phyloP scores from a whole-genome alignment of 2,888 invertebrate species.

The Metallyticus violacea region DNA sequence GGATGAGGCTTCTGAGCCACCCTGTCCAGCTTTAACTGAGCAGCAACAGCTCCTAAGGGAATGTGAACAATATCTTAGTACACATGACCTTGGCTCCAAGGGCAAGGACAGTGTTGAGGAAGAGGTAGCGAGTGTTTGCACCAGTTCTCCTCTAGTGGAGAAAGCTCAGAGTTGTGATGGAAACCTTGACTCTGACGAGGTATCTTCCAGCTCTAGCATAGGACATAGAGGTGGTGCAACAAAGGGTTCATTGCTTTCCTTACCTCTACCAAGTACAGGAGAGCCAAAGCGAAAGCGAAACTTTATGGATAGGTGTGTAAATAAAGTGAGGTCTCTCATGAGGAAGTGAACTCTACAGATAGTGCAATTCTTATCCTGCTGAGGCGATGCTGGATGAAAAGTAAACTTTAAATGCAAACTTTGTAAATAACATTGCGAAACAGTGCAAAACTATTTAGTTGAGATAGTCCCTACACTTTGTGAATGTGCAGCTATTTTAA shows the following conservation, averaged over 20 bases:
- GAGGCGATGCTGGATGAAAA: background rate
- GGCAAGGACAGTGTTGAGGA: background rate
- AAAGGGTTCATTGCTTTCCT: slow-evolving; percentile 54
- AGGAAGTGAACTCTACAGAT: slow-evolving; percentile 44
- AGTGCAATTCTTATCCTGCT: background rate
- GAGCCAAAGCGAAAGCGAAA: slow-evolving; percentile 70
- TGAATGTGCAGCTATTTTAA: background rate
- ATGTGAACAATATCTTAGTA: slow-evolving; percentile 35
- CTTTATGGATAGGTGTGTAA: slow-evolving; percentile 82
- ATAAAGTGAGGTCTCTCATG: slow-evolving; percentile 76
- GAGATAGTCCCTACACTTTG: background rate
- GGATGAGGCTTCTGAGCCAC: slow-evolving; percentile 44
- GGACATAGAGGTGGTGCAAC: slow-evolving; percentile 33
- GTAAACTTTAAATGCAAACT: background rate
- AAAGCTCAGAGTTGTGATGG: background rate
- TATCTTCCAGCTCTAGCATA: slow-evolving; percentile 6
- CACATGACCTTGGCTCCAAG: slow-evolving; percentile 23
- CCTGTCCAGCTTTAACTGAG: slow-evolving; percentile 11
- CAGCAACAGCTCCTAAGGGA: slow-evolving; percentile 31
- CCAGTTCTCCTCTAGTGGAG: background rate
- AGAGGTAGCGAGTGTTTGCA: background rate
- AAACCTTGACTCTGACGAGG: slow-evolving; percentile 10
- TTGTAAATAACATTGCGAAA: background rate
- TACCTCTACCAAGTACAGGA: slow-evolving; percentile 56
- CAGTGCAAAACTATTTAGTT: background rate